phyloP scores from a whole-genome alignment of 2,888 invertebrate genomes.

The Temnothorax unifasciatus region DNA sequence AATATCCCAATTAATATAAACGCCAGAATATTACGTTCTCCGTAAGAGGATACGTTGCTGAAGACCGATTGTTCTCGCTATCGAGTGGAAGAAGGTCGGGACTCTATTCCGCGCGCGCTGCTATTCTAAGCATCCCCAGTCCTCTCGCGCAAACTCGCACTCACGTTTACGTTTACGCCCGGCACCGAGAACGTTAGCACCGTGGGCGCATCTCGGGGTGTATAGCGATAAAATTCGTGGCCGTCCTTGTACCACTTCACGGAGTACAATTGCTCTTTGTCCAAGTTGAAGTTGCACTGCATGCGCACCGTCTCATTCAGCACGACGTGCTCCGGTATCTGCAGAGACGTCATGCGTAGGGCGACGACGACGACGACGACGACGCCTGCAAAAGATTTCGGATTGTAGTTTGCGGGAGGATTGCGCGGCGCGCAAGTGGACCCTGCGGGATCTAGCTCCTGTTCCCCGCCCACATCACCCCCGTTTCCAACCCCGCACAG shows the following conservation, averaged over 20 bases:
- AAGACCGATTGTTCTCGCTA: neutral
- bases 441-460: slow-evolving; percentile 8
- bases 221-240: slow-evolving; percentile 86
- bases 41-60: neutral
- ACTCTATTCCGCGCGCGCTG: neutral
- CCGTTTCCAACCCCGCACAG: neutral
- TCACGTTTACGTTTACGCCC: slow-evolving; percentile 86
- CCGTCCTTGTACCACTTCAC: slow-evolving; percentile 87
- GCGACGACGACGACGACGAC: slow-evolving; percentile 73
- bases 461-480: too few species aligned
- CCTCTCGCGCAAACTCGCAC: slow-evolving; percentile 66
- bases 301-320: slow-evolving; percentile 85
- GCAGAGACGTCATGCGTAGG: slow-evolving; percentile 85
- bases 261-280: slow-evolving; percentile 85
- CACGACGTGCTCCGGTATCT: slow-evolving; percentile 86
- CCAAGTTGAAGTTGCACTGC: slow-evolving; percentile 86
- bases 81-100: neutral
- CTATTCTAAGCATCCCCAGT: neutral
- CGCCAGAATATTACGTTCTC: neutral
- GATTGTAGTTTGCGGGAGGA: slow-evolving; percentile 27
- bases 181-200: slow-evolving; percentile 84
- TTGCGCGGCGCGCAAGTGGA: slow-evolving; percentile 23
- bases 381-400: slow-evolving; percentile 67
- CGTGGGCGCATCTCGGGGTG: slow-evolving; percentile 85
- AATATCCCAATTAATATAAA: slow-evolving; percentile 7